Base-by-base conservation (phyloP, 2,113 vertebrate species). In the Mellivora capensis region DNA sequence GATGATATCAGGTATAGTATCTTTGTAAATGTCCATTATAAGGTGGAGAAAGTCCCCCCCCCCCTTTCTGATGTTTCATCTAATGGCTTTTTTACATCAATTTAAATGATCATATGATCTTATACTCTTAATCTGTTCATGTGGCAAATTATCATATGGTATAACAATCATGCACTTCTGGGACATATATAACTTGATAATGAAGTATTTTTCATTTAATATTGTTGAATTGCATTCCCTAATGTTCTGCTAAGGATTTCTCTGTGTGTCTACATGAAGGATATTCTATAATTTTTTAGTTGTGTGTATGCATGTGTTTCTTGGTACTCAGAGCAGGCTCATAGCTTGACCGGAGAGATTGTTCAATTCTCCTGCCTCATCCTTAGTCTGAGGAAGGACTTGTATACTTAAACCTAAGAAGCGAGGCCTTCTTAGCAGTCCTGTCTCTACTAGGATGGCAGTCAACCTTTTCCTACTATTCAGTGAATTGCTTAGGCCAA, bases 401-500 rank as follows among this genome's bases (percentile, higher is more conserved):
- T 54, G 2, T 1, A 1, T 76, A 7, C 4, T 0, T 47, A 39
- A 71, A 62, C 21, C 7, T 67, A 29, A 25, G 20, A 0, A 20
- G 7, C 39, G 21, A 6, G 5, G 0, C 0, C 57, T 67, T 71
- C 42, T 95, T 21, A 8, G 8, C 11, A 80, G 54, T 34, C 7
- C 10, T 29, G 20, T 67, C 42, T 6, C 25, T 59, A 14, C 9
- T 3, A 2, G 4, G 15, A 11, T 69, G 39, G 3, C 29, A 71
- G 1, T 57, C 31, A 69, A 42, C 0, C 4, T 37, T 88, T 29
- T 47, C 39, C 3, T 49, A 14, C 10, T 25, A 12, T 4, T 34
- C 1, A 34, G 34, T 20, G 1, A 4, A 31, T 6, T 17, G 20
- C 8, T 7, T 34, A 7, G 14, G 4, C 4, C 18, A 44, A n/a